phyloP scores from a whole-genome alignment of 2,113 vertebrate species.

The Tragelaphus scriptus region DNA sequence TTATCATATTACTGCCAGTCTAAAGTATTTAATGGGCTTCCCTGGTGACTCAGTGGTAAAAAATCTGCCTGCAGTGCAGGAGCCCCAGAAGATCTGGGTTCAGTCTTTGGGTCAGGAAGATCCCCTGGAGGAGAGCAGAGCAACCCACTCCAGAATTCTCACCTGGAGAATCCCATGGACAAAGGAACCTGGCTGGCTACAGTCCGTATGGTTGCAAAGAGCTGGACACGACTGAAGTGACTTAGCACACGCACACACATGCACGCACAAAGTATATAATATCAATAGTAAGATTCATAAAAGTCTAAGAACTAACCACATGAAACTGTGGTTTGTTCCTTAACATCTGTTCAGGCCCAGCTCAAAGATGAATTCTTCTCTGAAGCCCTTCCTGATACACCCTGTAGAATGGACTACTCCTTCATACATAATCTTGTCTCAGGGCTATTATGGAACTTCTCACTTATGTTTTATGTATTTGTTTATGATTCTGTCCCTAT shows the following conservation, averaged over 20 bases:
- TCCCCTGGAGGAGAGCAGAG: background rate
- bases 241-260: rapidly evolving
- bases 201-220: background rate
- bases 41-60: background rate
- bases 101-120: background rate
- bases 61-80: background rate
- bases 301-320: background rate
- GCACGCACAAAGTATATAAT: background rate
- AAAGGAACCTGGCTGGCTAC: background rate
- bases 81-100: background rate
- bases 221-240: rapidly evolving
- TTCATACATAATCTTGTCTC: background rate
- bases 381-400: background rate
- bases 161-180: background rate
- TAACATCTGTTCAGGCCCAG: background rate
- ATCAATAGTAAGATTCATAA: background rate
- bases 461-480: background rate
- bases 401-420: background rate
- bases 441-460: background rate
- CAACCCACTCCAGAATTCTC: background rate
- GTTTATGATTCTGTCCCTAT: background rate
- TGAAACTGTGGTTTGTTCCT: background rate
- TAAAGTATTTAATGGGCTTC: background rate
- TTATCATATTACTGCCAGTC: background rate
- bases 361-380: background rate